A percentile compares a stretch with the other conserved stretches of the same genome.
Evolutionary conservation across 2,113 vertebrate species (phyloP).

Genomic region (Solea senegalensis): DNA sequence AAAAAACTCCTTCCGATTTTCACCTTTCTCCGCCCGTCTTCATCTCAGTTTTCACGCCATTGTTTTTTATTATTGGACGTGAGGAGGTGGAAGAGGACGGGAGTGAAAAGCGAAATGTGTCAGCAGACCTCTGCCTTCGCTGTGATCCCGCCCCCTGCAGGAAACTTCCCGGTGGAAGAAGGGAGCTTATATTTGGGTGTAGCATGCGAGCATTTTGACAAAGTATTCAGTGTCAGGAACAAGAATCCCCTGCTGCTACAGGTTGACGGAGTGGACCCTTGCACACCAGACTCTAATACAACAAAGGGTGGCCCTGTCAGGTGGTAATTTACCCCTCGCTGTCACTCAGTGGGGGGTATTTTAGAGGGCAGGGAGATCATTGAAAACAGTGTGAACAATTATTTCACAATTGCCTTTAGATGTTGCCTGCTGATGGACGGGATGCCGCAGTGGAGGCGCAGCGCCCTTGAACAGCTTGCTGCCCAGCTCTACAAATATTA

Average conservation of each 20-base stretch:
- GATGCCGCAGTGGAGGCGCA: slow-evolving; percentile 27
- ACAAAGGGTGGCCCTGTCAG: slow-evolving; percentile 74
- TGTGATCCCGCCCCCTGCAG: slow-evolving; percentile 59
- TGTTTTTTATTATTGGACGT: slow-evolving; percentile 72
- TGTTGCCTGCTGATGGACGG: slow-evolving; percentile 12
- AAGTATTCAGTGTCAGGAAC: slow-evolving; percentile 79
- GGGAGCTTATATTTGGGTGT: slow-evolving; percentile 47
- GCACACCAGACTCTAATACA: slow-evolving; percentile 73
- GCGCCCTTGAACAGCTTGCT: slow-evolving; percentile 68
- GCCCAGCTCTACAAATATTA: slow-evolving; percentile 70
- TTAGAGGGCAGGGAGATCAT: slow-evolving; percentile 40
- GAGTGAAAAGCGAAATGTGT: slow-evolving; percentile 68
- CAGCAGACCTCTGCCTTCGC: slow-evolving; percentile 54
- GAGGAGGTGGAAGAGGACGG: slow-evolving; percentile 68
- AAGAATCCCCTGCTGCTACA: slow-evolving; percentile 74
- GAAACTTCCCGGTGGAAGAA: slow-evolving; percentile 40
- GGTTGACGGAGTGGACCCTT: slow-evolving; percentile 69
- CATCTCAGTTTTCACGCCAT: slow-evolving; percentile 71
- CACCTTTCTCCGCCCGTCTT: slow-evolving; percentile 5
- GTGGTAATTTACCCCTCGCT: slow-evolving; percentile 69
- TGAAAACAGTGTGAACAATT: slow-evolving; percentile 40
- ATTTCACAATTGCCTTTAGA: slow-evolving; percentile 48
- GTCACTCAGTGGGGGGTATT: slow-evolving; percentile 45
- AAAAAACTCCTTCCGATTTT: slow-evolving; percentile 74
- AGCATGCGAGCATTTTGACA: slow-evolving; percentile 65